phyloP scores from a whole-genome alignment of 1,140 invertebrate genomes.

The Colletes latitarsis region DNA sequence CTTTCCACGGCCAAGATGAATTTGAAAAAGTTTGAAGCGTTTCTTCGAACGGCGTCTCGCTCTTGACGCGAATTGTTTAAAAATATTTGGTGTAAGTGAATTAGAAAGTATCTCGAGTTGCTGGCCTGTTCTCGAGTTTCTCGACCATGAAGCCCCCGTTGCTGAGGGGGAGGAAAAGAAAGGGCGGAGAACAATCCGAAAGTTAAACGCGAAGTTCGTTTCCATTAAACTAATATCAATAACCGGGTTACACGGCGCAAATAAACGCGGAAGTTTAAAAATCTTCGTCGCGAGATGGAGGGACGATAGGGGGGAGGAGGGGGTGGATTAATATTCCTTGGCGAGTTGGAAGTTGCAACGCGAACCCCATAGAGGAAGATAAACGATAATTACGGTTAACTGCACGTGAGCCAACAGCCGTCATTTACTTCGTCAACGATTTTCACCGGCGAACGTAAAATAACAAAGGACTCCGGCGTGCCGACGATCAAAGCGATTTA shows the following conservation, averaged over 20 bases:
- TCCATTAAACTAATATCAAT: constrained; percentile 47
- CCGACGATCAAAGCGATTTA: neutral
- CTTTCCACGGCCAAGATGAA: neutral
- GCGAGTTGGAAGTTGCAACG: constrained; percentile 26
- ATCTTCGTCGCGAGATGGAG: constrained; percentile 1
- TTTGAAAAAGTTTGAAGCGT: neutral
- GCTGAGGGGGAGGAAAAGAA: neutral
- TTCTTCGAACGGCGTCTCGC: neutral
- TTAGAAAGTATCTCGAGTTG: constrained; percentile 32
- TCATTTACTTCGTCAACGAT: constrained; percentile 38
- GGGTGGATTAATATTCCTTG: constrained; percentile 40
- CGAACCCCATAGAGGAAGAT: constrained; percentile 9
- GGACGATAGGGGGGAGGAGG: neutral
- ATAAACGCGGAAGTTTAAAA: constrained; percentile 42
- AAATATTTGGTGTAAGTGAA: constrained; percentile 28
- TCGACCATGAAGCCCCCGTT: neutral
- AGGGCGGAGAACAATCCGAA: constrained; percentile 26
- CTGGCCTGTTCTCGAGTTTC: constrained; percentile 10
- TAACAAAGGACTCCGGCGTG: neutral
- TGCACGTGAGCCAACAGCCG: constrained; percentile 21
- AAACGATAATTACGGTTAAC: constrained; percentile 43
- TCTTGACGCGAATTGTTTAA: constrained; percentile 11
- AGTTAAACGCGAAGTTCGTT: constrained; percentile 32
- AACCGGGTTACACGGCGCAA: constrained; percentile 28
- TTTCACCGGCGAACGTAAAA: neutral